Conservation (phyloP, 2,888 invertebrate genomes). For the Eueremaeus valkanovi region DNA sequence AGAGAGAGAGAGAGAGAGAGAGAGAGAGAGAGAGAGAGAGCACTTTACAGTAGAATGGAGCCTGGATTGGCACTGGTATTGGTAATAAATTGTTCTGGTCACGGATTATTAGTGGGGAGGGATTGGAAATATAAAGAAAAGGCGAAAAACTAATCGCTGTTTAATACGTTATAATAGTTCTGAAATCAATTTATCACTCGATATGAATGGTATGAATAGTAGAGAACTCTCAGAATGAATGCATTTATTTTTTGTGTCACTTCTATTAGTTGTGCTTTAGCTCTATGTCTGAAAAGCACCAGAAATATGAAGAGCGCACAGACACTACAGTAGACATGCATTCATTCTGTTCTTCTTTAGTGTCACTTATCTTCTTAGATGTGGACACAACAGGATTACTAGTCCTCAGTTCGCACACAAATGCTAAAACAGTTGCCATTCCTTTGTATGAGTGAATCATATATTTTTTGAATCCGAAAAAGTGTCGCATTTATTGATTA, state of each 20-base stretch:
- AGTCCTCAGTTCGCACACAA: neutral
- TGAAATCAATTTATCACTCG: slow-evolving; percentile 30
- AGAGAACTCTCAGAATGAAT: slow-evolving; percentile 10
- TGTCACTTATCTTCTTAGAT: slow-evolving; percentile 9
- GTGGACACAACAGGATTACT: slow-evolving; percentile 21
- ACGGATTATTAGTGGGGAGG: slow-evolving; percentile 36
- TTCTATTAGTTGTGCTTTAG: slow-evolving; percentile 5
- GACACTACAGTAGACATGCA: neutral
- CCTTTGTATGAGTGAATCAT: neutral
- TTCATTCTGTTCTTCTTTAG: neutral
- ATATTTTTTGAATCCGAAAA: neutral
- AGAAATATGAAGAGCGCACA: neutral
- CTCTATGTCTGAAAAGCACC: neutral
- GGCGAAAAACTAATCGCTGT: slow-evolving; percentile 29
- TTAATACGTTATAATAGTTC: slow-evolving; percentile 25
- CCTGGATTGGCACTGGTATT: slow-evolving; percentile 4
- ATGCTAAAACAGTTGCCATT: neutral
- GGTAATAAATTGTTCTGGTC: slow-evolving; percentile 33
- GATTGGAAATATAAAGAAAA: neutral
- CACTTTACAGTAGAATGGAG: neutral
- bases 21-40: slow-evolving; percentile 19
- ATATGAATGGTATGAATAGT: slow-evolving; percentile 27
- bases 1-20: no score
- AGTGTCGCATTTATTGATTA: slow-evolving; percentile 19
- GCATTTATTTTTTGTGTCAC: slow-evolving; percentile 32